phyloP scores from a whole-genome alignment of 2,113 vertebrate species.

The Hyla sarda region DNA sequence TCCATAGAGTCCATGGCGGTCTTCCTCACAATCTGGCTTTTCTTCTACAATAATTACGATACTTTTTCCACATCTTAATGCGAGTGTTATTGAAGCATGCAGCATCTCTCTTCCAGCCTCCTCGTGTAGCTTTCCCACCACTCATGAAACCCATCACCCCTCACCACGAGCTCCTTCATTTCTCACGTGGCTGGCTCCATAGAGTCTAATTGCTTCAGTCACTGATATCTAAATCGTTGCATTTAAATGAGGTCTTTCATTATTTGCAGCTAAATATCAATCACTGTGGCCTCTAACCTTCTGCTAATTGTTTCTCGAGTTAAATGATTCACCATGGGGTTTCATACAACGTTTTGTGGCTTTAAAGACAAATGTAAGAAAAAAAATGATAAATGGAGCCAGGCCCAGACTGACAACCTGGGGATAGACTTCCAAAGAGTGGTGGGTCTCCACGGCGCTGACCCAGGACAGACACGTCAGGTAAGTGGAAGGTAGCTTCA shows the following conservation, averaged over 20 bases:
- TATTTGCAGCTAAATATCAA: conserved; percentile 27
- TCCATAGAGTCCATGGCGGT: not conserved
- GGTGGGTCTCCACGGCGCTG: no score
- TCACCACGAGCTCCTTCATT: conserved; percentile 5
- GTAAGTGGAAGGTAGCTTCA: no score
- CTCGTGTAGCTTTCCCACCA: not conserved
- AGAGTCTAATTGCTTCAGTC: conserved; percentile 37
- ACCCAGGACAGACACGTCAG: no score
- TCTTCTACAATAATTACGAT: not conserved
- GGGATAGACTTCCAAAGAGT: no score
- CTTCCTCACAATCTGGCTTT: no score
- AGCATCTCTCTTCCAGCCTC: not conserved
- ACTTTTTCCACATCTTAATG: not conserved
- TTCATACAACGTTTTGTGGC: not conserved
- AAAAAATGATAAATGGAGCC: not conserved
- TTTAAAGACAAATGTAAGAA: not conserved
- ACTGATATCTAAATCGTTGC: conserved; percentile 31
- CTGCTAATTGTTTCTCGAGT: conserved; percentile 27
- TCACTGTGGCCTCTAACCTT: not conserved
- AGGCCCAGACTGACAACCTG: no score
- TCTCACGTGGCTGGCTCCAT: conserved; percentile 2
- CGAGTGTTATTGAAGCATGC: not conserved
- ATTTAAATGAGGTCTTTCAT: conserved; percentile 31
- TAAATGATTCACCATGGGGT: not conserved
- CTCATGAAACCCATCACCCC: conserved; percentile 7